Percentiles rank a stretch among this genome's conserved stretches.
These are phyloP conservation scores for Scolopax mira DNA, from an alignment of 2,113 vertebrate species.

Conservation along the genomic window DNA sequence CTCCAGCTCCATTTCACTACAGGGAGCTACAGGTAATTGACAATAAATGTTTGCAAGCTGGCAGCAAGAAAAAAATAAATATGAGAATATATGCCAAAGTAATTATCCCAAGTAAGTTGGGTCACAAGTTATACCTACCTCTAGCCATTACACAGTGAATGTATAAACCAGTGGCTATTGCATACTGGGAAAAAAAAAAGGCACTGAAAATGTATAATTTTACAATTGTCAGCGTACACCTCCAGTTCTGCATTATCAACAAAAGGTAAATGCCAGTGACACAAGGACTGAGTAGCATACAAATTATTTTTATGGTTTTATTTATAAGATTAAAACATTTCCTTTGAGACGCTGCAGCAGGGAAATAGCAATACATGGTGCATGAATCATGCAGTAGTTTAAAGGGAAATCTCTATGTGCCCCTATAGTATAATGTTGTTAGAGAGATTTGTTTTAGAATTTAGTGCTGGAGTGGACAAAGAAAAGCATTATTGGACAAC, in stretches of 20 bases:
- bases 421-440: background rate
- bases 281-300: background rate
- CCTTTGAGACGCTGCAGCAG: background rate
- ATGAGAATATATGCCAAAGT: background rate
- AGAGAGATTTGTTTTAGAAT: background rate
- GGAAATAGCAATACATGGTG: background rate
- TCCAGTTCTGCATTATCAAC: background rate
- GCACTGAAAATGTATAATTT: background rate
- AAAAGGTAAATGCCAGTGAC: background rate
- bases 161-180: background rate
- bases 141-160: background rate
- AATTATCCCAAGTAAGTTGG: background rate
- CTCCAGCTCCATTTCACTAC: background rate
- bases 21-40: background rate
- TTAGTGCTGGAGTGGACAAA: background rate
- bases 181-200: background rate
- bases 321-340: slow-evolving; percentile 9
- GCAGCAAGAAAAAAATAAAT: background rate
- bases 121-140: background rate
- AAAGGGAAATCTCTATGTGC: background rate
- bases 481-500: background rate
- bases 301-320: slow-evolving; percentile 1
- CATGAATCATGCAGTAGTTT: background rate
- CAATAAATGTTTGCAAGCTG: background rate
- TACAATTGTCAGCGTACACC: background rate